A percentile compares a stretch with the other conserved stretches of the same genome.
Evolutionary conservation across 2,888 invertebrate genomes (phyloP).

Genomic region (Tanytarsus gracilentus): DNA sequence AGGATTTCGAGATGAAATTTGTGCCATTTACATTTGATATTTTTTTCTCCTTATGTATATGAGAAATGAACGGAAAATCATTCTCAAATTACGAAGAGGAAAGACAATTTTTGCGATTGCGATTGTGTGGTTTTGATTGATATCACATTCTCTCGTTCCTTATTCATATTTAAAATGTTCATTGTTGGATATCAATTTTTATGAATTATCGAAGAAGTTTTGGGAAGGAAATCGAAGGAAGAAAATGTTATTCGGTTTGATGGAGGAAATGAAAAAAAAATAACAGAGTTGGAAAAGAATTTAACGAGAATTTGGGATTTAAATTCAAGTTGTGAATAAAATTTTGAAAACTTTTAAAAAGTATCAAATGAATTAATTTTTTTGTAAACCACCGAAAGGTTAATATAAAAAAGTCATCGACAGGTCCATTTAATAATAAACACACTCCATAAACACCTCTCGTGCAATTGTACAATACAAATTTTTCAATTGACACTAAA

Average conservation of each 20-base stretch:
- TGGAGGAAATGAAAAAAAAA: no score
- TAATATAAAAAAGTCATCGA: not conserved
- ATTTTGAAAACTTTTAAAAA: no score
- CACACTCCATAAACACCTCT: no score
- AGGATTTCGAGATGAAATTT: slow-evolving; percentile 5
- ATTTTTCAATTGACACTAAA: slow-evolving; percentile 4
- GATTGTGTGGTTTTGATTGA: slow-evolving; percentile 24
- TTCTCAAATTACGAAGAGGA: slow-evolving; percentile 15
- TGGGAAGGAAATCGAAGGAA: no score
- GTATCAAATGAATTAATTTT: no score
- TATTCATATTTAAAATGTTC: not conserved
- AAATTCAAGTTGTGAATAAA: no score
- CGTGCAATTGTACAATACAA: no score
- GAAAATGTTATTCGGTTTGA: no score
- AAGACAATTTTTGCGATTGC: slow-evolving; percentile 5
- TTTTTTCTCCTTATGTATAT: not conserved
- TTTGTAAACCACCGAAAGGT: not conserved
- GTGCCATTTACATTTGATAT: slow-evolving; percentile 11
- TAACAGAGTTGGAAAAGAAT: no score
- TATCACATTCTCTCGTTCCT: not conserved
- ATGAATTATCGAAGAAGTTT: no score
- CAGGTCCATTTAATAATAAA: not conserved
- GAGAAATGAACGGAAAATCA: not conserved
- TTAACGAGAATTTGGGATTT: no score
- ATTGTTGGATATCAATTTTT: no score